Evolutionary conservation across 2,113 vertebrate species (phyloP).

Genomic region (Cyprinodon variegatus): DNA sequence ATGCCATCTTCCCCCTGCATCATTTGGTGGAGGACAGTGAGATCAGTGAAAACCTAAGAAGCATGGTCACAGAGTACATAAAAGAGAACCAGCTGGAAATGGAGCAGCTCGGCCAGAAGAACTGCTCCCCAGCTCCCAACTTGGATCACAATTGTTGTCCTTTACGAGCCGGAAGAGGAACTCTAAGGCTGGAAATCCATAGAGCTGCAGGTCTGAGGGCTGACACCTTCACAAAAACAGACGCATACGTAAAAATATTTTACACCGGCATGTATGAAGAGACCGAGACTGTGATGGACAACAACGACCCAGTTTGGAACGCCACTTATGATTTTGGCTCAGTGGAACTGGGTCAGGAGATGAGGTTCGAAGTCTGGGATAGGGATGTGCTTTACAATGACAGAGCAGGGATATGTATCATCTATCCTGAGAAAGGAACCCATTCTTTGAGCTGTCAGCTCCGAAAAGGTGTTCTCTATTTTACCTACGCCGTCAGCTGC

Average conservation of each 20-base stretch:
- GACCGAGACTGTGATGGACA: conserved; percentile 70
- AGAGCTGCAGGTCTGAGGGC: conserved; percentile 71
- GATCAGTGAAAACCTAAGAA: conserved; percentile 70
- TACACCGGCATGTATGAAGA: conserved; percentile 75
- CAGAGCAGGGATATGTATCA: conserved; percentile 64
- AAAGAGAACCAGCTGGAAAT: conserved; percentile 71
- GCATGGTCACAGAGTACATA: conserved; percentile 69
- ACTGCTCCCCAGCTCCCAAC: conserved; percentile 72
- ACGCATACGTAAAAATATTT: conserved; percentile 80
- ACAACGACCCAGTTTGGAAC: conserved; percentile 80
- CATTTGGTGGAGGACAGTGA: conserved; percentile 72
- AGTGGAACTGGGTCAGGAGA: conserved; percentile 72
- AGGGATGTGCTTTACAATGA: conserved; percentile 77
- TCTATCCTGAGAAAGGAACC: conserved; percentile 73
- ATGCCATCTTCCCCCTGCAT: conserved; percentile 79
- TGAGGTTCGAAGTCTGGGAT: conserved; percentile 83
- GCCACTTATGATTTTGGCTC: conserved; percentile 70
- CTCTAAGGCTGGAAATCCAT: conserved; percentile 67
- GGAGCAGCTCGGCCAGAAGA: conserved; percentile 46
- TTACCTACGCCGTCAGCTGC: conserved; percentile 73
- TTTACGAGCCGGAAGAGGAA: conserved; percentile 68
- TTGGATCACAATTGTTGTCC: conserved; percentile 82
- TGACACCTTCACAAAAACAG: conserved; percentile 75
- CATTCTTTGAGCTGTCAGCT: conserved; percentile 77
- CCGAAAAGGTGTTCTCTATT: conserved; percentile 75